Evolutionary conservation across 2,888 invertebrate species (phyloP).

Genomic region (Agrotis ipsilon): DNA sequence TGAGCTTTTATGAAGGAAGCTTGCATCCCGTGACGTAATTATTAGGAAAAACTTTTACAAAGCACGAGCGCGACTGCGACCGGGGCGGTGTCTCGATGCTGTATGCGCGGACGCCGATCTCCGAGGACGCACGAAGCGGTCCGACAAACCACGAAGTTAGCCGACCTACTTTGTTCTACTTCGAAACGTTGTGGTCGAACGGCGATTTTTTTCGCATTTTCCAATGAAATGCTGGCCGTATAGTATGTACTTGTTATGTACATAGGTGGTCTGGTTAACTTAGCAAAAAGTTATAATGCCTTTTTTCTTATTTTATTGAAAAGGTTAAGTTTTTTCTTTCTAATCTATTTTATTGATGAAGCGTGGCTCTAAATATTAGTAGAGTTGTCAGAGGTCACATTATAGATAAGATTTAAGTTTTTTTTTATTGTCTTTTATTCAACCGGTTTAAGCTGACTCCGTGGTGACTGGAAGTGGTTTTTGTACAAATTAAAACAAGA

Average conservation of each 20-base stretch:
- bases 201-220: constrained; percentile 88
- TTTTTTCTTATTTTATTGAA: constrained; percentile 36
- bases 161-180: constrained; percentile 89
- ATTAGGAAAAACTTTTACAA: constrained; percentile 71
- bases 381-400: constrained; percentile 48
- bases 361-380: constrained; percentile 18
- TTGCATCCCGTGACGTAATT: constrained; percentile 84
- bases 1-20: constrained; percentile 73
- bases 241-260: constrained; percentile 63
- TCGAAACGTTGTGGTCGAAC: constrained; percentile 85
- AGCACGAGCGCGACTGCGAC: constrained; percentile 80
- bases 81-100: constrained; percentile 81
- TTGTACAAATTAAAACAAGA: constrained; percentile 17
- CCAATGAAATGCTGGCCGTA: constrained; percentile 84
- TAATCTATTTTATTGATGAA: constrained; percentile 10
- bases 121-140: constrained; percentile 77
- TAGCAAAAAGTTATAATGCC: constrained; percentile 69
- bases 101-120: constrained; percentile 82
- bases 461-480: constrained; percentile 28
- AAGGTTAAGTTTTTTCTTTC: constrained; percentile 21
- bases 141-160: constrained; percentile 80
- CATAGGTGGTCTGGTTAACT: constrained; percentile 68
- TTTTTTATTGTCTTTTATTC: constrained; percentile 38
- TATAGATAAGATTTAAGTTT: constrained; percentile 42
- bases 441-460: constrained; percentile 45